phyloP scores from a whole-genome alignment of 2,888 invertebrate genomes.

The Rotaria macrura region DNA sequence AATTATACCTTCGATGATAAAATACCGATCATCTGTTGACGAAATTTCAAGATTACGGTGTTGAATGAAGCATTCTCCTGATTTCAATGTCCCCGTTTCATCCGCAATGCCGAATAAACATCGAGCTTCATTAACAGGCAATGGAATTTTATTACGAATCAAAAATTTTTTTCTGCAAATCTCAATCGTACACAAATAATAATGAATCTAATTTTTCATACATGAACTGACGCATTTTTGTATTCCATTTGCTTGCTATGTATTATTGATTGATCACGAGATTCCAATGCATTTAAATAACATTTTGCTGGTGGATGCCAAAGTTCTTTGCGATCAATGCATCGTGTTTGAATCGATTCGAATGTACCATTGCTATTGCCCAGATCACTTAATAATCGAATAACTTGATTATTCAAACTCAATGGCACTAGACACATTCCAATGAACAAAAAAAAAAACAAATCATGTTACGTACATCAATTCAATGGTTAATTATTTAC shows the following conservation, averaged over 20 bases:
- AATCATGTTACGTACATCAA: too few species aligned
- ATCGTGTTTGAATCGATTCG: background rate
- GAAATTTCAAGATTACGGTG: background rate
- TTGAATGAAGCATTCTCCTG: background rate
- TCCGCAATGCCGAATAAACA: background rate
- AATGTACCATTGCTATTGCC: background rate
- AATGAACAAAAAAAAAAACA: too few species aligned
- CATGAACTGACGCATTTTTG: background rate
- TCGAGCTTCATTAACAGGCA: background rate
- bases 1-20: background rate
- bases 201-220: background rate
- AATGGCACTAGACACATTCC: background rate
- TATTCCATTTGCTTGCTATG: background rate
- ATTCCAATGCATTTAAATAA: background rate
- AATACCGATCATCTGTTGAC: background rate
- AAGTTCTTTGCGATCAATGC: background rate
- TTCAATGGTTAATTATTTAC: background rate
- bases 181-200: background rate
- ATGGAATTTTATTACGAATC: background rate
- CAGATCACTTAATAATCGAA: background rate
- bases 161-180: background rate
- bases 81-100: background rate
- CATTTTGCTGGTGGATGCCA: background rate
- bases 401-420: background rate
- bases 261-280: background rate